Evolutionary conservation across 2,888 invertebrate species (phyloP).

Genomic region (Cylindroiulus punctatus): DNA sequence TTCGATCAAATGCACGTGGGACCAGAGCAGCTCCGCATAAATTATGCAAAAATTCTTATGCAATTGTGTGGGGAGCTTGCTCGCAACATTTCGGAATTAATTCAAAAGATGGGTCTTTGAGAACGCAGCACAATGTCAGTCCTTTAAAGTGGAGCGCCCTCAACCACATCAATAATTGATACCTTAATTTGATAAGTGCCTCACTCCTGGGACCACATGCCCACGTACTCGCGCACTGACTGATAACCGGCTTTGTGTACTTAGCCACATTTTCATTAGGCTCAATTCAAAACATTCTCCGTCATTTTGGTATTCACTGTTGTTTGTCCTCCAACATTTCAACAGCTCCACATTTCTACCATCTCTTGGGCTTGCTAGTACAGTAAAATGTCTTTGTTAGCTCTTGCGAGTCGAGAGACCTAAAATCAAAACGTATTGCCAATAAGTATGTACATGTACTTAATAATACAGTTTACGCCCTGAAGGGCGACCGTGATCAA

Average conservation of each 20-base stretch:
- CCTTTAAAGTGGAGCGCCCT: neutral
- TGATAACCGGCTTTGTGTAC: neutral
- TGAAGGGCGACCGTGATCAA: too few relatives aligned
- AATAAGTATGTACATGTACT: too few relatives aligned
- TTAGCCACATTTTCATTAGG: neutral
- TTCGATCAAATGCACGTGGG: neutral
- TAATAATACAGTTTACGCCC: too few relatives aligned
- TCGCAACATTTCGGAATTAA: neutral
- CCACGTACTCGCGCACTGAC: neutral
- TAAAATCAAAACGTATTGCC: too few relatives aligned
- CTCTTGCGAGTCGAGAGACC: too few relatives aligned
- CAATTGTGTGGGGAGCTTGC: neutral
- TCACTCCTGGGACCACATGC: neutral
- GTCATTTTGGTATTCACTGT: neutral
- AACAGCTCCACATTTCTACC: too few relatives aligned
- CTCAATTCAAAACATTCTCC: neutral
- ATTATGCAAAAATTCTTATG: neutral
- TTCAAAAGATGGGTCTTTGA: neutral
- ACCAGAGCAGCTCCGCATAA: neutral
- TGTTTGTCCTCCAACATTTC: neutral
- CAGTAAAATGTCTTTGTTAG: too few relatives aligned
- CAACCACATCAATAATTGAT: neutral
- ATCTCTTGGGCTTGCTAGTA: too few relatives aligned
- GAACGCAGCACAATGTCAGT: neutral
- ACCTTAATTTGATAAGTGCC: neutral